phyloP scores from a whole-genome alignment of 1,140 invertebrate species.

The Euura lappo region DNA sequence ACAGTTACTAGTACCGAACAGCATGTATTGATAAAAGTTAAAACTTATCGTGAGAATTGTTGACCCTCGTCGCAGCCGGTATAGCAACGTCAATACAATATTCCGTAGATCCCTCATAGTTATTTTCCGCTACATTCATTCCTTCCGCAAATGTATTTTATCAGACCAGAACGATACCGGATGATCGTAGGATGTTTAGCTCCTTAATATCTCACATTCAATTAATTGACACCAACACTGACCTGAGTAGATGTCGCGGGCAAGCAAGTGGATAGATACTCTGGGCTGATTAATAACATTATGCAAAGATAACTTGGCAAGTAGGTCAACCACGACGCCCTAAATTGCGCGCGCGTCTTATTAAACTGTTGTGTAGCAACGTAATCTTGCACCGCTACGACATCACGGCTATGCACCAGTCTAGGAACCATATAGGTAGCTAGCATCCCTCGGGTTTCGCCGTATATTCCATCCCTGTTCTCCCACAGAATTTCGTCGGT shows the following conservation, averaged over 20 bases:
- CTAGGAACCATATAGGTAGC: no score
- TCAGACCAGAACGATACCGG: no score
- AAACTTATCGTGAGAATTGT: no score
- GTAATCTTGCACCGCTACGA: neutral
- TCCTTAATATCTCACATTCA: no score
- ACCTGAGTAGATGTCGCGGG: neutral
- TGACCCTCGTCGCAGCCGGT: no score
- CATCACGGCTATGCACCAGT: neutral
- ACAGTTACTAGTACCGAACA: no score
- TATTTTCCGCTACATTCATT: no score
- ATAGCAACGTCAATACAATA: no score
- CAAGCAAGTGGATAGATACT: neutral
- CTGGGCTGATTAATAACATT: neutral
- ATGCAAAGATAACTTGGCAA: conserved; percentile 7
- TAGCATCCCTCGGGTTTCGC: neutral
- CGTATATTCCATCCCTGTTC: neutral
- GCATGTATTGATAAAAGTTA: no score
- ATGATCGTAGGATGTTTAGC: no score
- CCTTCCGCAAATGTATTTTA: no score
- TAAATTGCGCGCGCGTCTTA: neutral
- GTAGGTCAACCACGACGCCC: conserved; percentile 2
- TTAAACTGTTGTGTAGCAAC: conserved; percentile 1
- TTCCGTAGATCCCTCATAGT: no score
- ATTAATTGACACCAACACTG: neutral
- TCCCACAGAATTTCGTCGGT: neutral